Conservation (phyloP, 1,140 invertebrate species). For the Bombus affinis region DNA sequence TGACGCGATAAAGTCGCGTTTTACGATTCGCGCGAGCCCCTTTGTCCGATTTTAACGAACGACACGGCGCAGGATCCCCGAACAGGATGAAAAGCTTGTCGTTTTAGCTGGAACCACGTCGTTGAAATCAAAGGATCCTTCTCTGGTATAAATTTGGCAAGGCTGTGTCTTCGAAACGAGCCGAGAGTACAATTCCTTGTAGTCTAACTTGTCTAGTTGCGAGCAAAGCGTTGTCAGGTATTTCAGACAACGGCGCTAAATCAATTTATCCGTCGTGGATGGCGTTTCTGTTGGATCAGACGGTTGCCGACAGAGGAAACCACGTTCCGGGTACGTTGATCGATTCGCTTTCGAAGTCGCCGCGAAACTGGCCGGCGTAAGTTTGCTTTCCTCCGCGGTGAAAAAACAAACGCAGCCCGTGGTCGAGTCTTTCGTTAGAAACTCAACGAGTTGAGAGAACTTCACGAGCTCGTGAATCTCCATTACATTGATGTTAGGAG, state of each 20-base stretch:
- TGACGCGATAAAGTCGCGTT: neutral
- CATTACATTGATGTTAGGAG: neutral
- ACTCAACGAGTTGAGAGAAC: neutral
- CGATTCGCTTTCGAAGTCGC: constrained; percentile 30
- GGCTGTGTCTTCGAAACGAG: constrained; percentile 1
- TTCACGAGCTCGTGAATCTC: neutral
- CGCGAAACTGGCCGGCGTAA: neutral
- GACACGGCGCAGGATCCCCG: too few species aligned
- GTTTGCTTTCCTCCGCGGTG: constrained; percentile 18
- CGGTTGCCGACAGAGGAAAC: neutral
- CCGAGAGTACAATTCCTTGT: constrained; percentile 45
- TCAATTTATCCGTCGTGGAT: constrained; percentile 31
- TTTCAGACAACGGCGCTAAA: constrained; percentile 39
- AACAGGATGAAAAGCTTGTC: neutral
- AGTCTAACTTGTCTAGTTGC: constrained; percentile 33
- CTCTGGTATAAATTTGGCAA: constrained; percentile 31
- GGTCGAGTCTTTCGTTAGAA: neutral
- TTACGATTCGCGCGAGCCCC: neutral
- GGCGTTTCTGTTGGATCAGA: constrained; percentile 59
- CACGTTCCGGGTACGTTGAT: constrained; percentile 32
- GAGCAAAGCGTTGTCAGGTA: constrained; percentile 41
- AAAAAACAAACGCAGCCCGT: constrained; percentile 27
- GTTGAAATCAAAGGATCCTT: neutral
- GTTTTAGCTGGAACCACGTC: neutral
- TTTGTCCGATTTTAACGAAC: constrained; percentile 8